These are phyloP conservation scores for Amblyornis subalaris DNA, from an alignment of 2,113 vertebrate genomes.

Conservation along the genomic window DNA sequence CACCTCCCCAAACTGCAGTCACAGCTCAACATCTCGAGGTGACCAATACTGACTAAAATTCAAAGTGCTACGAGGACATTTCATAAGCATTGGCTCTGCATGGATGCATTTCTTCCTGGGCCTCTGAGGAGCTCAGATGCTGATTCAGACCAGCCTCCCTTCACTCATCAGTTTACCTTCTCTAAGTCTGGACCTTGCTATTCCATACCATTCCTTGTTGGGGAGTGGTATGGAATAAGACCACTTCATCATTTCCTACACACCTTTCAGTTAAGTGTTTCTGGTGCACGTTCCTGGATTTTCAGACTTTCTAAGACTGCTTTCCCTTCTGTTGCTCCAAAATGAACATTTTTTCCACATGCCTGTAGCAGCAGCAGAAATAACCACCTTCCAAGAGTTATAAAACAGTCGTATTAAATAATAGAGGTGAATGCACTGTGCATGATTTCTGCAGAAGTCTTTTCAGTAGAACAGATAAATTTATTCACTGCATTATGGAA, in stretches of 20 bases:
- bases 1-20: not conserved
- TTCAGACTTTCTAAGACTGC: not conserved
- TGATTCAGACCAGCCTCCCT: not conserved
- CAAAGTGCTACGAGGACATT: not conserved
- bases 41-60: not conserved
- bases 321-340: not conserved
- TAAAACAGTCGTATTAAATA: slow-evolving; percentile 66
- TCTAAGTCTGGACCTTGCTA: not conserved
- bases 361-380: slow-evolving; percentile 3
- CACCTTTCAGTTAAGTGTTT: not conserved
- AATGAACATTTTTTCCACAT: not conserved
- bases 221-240: not conserved
- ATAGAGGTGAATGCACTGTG: slow-evolving; percentile 54
- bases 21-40: rapidly evolving
- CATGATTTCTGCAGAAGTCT: slow-evolving; percentile 63
- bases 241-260: not conserved
- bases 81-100: not conserved
- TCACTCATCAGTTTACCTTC: not conserved
- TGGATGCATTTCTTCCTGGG: not conserved
- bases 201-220: no score
- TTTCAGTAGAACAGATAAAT: slow-evolving; percentile 71
- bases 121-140: not conserved
- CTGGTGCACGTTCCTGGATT: not conserved
- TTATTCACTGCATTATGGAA: slow-evolving; percentile 76
- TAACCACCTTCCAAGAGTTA: slow-evolving; percentile 23